Conservation (phyloP, 2,888 invertebrate genomes). For the Leptinotarsa juncta region DNA sequence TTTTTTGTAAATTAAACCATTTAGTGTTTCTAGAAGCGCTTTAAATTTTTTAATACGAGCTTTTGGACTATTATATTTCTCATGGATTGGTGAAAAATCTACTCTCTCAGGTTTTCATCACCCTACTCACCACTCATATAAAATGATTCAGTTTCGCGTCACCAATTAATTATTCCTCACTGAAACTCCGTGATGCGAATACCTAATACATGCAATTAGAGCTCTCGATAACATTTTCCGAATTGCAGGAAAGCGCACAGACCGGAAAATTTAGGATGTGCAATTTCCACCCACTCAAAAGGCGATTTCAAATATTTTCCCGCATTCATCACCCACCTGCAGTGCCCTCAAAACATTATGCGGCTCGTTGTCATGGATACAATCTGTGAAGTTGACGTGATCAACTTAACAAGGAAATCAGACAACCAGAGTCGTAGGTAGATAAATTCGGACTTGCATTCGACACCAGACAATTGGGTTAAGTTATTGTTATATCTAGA, state of each 20-base stretch:
- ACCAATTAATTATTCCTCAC: background rate
- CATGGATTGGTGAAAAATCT: no score
- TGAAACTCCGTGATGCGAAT: background rate
- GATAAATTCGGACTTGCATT: background rate
- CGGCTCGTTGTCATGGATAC: slow-evolving; percentile 12
- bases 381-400: slow-evolving; percentile 7
- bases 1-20: no score
- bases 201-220: background rate
- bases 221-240: background rate
- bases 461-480: background rate
- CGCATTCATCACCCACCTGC: slow-evolving; percentile 9
- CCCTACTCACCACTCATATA: no score
- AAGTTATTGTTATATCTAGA: no score
- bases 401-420: slow-evolving; percentile 9
- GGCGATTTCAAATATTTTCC: background rate
- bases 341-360: background rate
- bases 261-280: background rate
- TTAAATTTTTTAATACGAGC: no score
- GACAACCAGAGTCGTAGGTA: background rate
- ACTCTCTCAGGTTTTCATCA: no score
- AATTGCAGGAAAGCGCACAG: background rate
- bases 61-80: no score
- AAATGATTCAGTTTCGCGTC: background rate
- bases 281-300: slow-evolving; percentile 4
- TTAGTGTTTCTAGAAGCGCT: no score